Evolutionary conservation across 1,140 invertebrate species (phyloP), one percentile per base, ranked within the genome.

Genomic region (Zaprionus capensis): DNA sequence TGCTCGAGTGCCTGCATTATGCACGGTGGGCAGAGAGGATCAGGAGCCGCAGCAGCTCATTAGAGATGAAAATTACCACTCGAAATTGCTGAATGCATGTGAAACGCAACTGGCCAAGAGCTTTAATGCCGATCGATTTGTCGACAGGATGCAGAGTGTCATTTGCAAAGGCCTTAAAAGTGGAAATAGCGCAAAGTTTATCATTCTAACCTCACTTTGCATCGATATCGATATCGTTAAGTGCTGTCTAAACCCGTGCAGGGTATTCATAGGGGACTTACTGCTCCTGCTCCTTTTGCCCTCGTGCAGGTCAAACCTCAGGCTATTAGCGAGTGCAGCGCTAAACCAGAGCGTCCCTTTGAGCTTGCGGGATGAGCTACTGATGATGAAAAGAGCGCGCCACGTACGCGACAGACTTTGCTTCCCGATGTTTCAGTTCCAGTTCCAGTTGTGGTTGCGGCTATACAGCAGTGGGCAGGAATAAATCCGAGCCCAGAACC

Each of bases 61-160:
- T 90, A 90, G 76, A 90, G 85, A 90, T 90, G 79, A 84, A 90
- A 90, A 90, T 90, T 85, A 90, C 81, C 86, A 84, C 79, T 85
- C 90, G 82, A 85, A 85, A 85, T 81, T 82, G 76, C 68, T 76
- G 49, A 86, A 67, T 84, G 66, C 69, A 78, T 71, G 56, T 26
- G 61, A 57, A 65, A 62, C 53, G 51, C 53, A 64, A 55, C 51
- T 55, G 12, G n/a, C 28, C 49, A 49, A 36, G 14, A 65, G 83
- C 57, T n/a, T 22, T 20, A 28, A 44, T n/a, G 44, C 51, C 15
- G n/a, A 12, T 31, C 31, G n/a, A 12, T 12, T 20, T 5, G 20
- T 7, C 20, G 20, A 17, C 20, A 49, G 41, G 6, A 46, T 46
- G n/a, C 41, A 6, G 5, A 9, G 36, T 2, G 36, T 38, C 36